These are phyloP conservation scores for Toxonevra muliebris DNA, from an alignment of 2,888 invertebrate species.

Conservation along the genomic window DNA sequence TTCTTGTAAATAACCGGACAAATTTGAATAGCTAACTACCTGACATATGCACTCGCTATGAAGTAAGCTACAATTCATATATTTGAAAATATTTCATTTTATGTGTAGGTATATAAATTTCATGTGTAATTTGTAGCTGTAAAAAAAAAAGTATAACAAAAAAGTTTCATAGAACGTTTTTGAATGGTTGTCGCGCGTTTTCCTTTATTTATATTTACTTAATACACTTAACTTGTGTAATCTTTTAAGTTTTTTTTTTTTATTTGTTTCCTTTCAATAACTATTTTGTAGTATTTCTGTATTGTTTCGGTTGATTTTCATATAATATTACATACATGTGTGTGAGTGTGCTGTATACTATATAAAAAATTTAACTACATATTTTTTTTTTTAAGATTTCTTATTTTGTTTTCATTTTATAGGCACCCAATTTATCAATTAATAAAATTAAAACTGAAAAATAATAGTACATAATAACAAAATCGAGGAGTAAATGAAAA, in stretches of 20 bases:
- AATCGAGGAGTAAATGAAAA: background rate
- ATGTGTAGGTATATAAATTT: background rate
- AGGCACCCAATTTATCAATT: conserved; percentile 64
- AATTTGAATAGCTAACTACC: too few relatives aligned
- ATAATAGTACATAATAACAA: conserved; percentile 2
- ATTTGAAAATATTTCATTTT: too few relatives aligned
- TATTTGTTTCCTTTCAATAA: conserved; percentile 31
- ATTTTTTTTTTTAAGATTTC: conserved; percentile 50
- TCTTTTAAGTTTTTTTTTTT: conserved; percentile 23
- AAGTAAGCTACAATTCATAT: too few relatives aligned
- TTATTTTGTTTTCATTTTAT: conserved; percentile 42
- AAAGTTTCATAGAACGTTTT: conserved; percentile 63
- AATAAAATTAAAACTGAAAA: conserved; percentile 37
- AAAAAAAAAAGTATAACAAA: conserved; percentile 26
- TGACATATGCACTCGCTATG: too few relatives aligned
- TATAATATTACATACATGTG: too few relatives aligned
- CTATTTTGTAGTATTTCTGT: conserved; percentile 37
- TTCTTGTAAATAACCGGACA: too few relatives aligned
- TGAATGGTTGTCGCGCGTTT: conserved; percentile 58
- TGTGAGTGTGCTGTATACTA: conserved; percentile 12
- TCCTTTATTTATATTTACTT: conserved; percentile 38
- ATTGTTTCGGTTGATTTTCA: conserved; percentile 14
- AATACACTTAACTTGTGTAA: conserved; percentile 37
- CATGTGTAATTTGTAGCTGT: too few relatives aligned
- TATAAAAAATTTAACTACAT: conserved; percentile 60